Evolutionary conservation across 2,797 vertebrate species (phyloP).

Genomic region (Scleropages formosus): DNA sequence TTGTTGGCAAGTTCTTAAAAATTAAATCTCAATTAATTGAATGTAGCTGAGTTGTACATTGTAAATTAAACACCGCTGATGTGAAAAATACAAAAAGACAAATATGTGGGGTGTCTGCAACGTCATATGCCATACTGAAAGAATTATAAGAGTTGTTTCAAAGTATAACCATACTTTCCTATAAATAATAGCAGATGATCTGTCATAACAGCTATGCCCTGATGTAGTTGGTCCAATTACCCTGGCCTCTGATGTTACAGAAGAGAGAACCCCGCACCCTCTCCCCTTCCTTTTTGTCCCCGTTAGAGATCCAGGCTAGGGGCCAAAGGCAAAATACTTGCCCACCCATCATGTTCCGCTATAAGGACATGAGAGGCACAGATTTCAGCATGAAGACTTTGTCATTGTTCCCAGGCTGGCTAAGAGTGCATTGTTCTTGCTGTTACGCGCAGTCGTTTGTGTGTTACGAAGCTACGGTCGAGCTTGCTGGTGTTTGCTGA

Average conservation of each 20-base stretch:
- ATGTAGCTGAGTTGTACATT: background rate
- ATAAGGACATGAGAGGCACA: constrained; percentile 38
- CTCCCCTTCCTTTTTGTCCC: constrained; percentile 30
- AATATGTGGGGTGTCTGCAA: constrained; percentile 32
- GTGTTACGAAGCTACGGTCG: constrained; percentile 50
- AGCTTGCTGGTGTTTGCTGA: constrained; percentile 22
- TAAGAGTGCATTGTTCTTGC: constrained; percentile 39
- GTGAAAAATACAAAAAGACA: constrained; percentile 37
- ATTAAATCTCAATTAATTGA: too few relatives aligned
- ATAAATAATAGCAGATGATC: constrained; percentile 48
- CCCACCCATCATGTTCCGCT: constrained; percentile 46
- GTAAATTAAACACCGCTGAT: constrained; percentile 35
- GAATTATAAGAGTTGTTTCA: constrained; percentile 42
- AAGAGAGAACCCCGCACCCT: constrained; percentile 20
- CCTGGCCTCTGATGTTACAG: constrained; percentile 39
- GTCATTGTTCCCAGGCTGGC: constrained; percentile 45
- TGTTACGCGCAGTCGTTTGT: constrained; percentile 42
- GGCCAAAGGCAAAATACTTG: constrained; percentile 37
- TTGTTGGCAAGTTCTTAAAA: too few relatives aligned
- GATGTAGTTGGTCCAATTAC: constrained; percentile 33
- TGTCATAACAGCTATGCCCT: constrained; percentile 40
- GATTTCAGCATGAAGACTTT: constrained; percentile 29
- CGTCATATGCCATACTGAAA: constrained; percentile 46
- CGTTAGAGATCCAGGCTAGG: constrained; percentile 28
- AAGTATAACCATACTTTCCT: constrained; percentile 40